phyloP scores from a whole-genome alignment of 2,797 vertebrate species.

The Merluccius polli region DNA sequence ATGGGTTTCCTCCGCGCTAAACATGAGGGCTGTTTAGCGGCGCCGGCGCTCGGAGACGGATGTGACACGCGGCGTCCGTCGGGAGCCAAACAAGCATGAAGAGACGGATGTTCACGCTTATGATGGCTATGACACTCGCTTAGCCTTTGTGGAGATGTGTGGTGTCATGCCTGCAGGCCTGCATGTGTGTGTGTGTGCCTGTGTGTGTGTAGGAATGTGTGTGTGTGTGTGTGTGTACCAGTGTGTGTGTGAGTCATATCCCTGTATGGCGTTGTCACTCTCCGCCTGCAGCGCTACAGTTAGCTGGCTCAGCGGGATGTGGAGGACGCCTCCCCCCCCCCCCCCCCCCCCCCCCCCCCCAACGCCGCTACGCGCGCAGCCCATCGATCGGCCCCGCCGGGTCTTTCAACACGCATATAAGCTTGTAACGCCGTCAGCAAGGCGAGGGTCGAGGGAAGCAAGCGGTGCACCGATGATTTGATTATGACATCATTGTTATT shows the following conservation, averaged over 20 bases:
- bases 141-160: slow-evolving; percentile 48
- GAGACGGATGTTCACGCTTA: slow-evolving; percentile 57
- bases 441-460: too few relatives aligned
- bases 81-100: slow-evolving; percentile 37
- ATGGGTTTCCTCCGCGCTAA: slow-evolving; percentile 45
- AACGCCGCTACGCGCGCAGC: too few relatives aligned
- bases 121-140: slow-evolving; percentile 68
- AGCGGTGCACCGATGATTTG: too few relatives aligned
- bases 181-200: slow-evolving; percentile 38
- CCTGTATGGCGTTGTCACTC: neutral
- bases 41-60: slow-evolving; percentile 59
- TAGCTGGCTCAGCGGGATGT: slow-evolving; percentile 58
- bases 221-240: slow-evolving; percentile 8
- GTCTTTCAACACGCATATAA: too few relatives aligned
- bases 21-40: slow-evolving; percentile 62
- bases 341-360: too few relatives aligned
- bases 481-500: too few relatives aligned
- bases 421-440: too few relatives aligned
- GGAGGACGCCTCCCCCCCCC: too few relatives aligned
- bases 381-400: too few relatives aligned
- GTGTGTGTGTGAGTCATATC: neutral
- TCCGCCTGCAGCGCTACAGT: slow-evolving; percentile 40
- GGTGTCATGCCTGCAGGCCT: neutral
- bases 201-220: slow-evolving; percentile 36
- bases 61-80: slow-evolving; percentile 57